Conservation (phyloP, 2,888 invertebrate genomes). For the Phyllotreta striolata region DNA sequence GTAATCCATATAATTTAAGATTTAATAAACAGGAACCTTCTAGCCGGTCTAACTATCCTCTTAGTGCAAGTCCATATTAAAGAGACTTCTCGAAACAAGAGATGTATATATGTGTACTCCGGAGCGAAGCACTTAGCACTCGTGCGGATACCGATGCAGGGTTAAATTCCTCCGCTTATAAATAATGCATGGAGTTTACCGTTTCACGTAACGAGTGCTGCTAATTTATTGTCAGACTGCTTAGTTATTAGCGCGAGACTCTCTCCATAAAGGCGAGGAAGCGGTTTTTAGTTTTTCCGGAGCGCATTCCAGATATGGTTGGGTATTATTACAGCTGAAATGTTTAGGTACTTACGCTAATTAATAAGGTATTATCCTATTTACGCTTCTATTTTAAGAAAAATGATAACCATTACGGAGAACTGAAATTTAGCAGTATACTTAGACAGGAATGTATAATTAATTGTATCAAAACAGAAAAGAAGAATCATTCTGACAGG, state of each 20-base stretch:
- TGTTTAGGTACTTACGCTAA: no score
- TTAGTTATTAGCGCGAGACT: constrained; percentile 11
- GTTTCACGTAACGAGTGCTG: constrained; percentile 45
- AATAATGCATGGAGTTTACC: constrained; percentile 48
- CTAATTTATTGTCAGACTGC: constrained; percentile 43
- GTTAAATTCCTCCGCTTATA: constrained; percentile 36
- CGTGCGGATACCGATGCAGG: constrained; percentile 13
- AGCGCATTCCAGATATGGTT: no score
- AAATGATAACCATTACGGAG: no score
- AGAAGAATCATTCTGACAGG: no score
- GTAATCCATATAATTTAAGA: background rate
- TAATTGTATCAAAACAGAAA: no score
- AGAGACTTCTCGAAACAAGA: constrained; percentile 10
- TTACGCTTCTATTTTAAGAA: no score
- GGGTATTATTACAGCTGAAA: no score
- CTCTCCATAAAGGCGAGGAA: constrained; percentile 8
- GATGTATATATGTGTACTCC: background rate
- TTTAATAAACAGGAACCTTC: constrained; percentile 6
- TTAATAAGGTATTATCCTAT: no score
- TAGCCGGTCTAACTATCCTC: background rate
- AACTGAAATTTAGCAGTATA: no score
- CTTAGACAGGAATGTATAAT: no score
- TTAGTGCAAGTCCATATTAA: constrained; percentile 8
- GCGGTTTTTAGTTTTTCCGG: background rate
- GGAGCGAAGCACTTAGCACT: constrained; percentile 23